These are phyloP conservation scores for Paralichthys olivaceus DNA, from an alignment of 2,113 vertebrate species.

Conservation along the genomic window DNA sequence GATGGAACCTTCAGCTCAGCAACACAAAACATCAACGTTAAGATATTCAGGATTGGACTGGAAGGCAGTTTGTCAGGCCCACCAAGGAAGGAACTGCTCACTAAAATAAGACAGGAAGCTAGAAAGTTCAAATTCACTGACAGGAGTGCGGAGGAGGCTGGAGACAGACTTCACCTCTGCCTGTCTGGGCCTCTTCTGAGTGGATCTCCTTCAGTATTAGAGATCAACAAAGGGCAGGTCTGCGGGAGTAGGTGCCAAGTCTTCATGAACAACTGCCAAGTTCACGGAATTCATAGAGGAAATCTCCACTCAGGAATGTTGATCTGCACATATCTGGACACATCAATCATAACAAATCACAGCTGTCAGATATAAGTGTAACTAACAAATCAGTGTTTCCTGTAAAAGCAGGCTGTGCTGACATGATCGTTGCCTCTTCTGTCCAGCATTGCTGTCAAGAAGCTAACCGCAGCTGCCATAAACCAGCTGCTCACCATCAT, in stretches of 20 bases:
- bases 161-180: not conserved
- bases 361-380: not conserved
- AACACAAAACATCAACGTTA: not conserved
- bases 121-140: conserved; percentile 13
- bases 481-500: not conserved
- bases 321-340: not conserved
- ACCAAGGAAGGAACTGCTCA: conserved; percentile 6
- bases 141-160: not conserved
- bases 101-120: conserved; percentile 10
- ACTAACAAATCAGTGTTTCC: not conserved
- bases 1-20: not conserved
- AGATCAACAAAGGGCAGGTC: not conserved
- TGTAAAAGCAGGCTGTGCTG: too few relatives aligned
- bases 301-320: too few relatives aligned
- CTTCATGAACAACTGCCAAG: not conserved
- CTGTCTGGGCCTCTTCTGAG: not conserved
- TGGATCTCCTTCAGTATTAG: not conserved
- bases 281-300: not conserved
- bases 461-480: conserved; percentile 1
- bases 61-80: not conserved
- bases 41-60: not conserved
- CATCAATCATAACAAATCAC: not conserved
- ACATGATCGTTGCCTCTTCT: not conserved
- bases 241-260: not conserved
- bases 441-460: not conserved